Evolutionary conservation across 2,888 invertebrate genomes (phyloP), one percentile per base, ranked within the genome.

Genomic region (Xanthorhoe spadicearia): DNA sequence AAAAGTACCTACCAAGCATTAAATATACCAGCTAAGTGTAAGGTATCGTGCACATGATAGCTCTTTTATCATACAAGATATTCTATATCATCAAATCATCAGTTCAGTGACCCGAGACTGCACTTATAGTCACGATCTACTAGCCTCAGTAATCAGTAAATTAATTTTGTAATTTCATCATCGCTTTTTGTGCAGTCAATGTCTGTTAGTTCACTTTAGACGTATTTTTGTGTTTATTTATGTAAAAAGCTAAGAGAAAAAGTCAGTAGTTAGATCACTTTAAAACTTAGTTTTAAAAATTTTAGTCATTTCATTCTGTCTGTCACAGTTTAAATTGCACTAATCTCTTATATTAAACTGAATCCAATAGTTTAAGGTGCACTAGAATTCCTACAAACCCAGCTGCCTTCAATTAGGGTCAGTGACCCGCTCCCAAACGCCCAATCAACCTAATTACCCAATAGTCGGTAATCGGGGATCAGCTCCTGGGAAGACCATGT

Each of bases 401-500:
- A 64, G 56, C 51, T 59, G 68, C 15, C 28, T 56, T 61, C 56
- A 52, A 51, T 61, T 52, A 35, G 28, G 50, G 62, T 52, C 62
- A 61, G 18, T 66, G 66, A 69, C 66, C 65, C 53, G 73, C 52
- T 61, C 68, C 63, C 60, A 38, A 70, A 67, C 59, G 48, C 61
- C 53, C 65, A 73, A 76, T 76, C 77, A 77, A 74, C 79, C 80
- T 77, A 84, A 86, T 87, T 85, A 81, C 81, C 77, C 84, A 87
- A 88, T 88, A 84, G 81, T 73, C 70, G 35, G 75, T 83, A 86
- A 86, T 82, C 80, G 75, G 56, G 67, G 77, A 83, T 86, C 78
- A 81, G 82, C 85, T 84, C 80, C 73, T 74, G 77, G 74, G 81
- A 82, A 78, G 75, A 70, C 75, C 72, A 74, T 77, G 74, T 77